phyloP scores from a whole-genome alignment of 2,113 vertebrate species.

The Siniperca chuatsi region DNA sequence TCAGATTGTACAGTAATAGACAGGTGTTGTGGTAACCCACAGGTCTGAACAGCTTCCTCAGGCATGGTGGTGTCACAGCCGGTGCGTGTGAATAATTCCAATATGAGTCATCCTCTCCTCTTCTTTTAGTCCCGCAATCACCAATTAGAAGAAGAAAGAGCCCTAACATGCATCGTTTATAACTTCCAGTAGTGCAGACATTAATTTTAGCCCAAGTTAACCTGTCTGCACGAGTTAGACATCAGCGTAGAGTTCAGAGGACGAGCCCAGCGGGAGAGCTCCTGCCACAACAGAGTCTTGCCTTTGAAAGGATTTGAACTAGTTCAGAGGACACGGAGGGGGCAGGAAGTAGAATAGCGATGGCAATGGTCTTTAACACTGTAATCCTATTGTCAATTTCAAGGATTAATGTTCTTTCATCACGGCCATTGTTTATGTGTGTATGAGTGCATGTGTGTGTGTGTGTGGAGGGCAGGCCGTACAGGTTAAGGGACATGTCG shows the following conservation, averaged over 20 bases:
- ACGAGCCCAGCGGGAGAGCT: constrained; percentile 64
- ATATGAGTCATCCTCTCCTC: constrained; percentile 48
- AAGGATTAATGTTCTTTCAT: constrained; percentile 72
- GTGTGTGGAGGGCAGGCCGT: constrained; percentile 5
- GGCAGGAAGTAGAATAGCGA: constrained; percentile 70
- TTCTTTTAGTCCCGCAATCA: constrained; percentile 28
- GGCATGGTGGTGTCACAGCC: constrained; percentile 21
- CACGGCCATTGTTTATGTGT: constrained; percentile 50
- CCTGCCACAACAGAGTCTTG: constrained; percentile 60
- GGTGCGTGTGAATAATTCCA: constrained; percentile 42
- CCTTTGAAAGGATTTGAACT: constrained; percentile 79
- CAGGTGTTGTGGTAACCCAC: constrained; percentile 51
- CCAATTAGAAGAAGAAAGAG: constrained; percentile 61
- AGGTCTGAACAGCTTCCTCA: constrained; percentile 38
- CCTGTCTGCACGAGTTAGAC: constrained; percentile 75
- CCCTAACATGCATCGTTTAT: constrained; percentile 36
- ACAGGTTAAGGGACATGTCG: constrained; percentile 4
- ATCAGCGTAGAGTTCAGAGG: constrained; percentile 70
- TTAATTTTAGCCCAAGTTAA: constrained; percentile 70
- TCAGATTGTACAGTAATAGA: constrained; percentile 6
- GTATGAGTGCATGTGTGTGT: constrained; percentile 28
- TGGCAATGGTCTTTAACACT: constrained; percentile 68
- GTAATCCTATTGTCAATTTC: constrained; percentile 75
- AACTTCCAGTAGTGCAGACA: constrained; percentile 49
- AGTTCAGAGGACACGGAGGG: constrained; percentile 71